Evolutionary conservation across 2,113 vertebrate genomes (phyloP), one percentile per base, ranked within the genome.

Genomic region (Pteropus alecto): DNA sequence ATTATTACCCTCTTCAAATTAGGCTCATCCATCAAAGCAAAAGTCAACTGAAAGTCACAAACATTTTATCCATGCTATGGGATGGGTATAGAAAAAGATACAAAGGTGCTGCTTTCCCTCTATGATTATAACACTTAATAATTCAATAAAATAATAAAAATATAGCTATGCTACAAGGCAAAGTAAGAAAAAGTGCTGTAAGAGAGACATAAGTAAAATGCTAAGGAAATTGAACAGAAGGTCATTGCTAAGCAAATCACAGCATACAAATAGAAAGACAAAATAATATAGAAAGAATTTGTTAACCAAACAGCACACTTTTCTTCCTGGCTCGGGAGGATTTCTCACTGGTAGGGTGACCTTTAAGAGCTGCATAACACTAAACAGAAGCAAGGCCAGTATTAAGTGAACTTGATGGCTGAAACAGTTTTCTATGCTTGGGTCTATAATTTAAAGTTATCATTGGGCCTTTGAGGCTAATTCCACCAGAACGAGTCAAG

Each of bases 321-420:
- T 78, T 83, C 58, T 73, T 61, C 13, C 19, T 61, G 38, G 18
- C 78, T 92, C 56, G 18, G 28, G 28, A 68, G 70, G 18, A 48
- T 24, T 93, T 12, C 11, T 92, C 60, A 4, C 10, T 51, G 81
- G 46, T 41, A 46, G 46, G 56, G 48, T 11, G 60, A 30, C 61
- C 43, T 86, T 79, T 33, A 67, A 93, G 41, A 77, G 43, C 19
- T 46, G 24, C 48, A 6, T 16, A 81, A 95, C n/a, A 28, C 54
- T 56, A 71, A 92, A 58, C 90, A 95, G 97, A 96, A 95, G 79
- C 85, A 56, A 90, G 41, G 48, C 46, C 78, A 33, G 54, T 48
- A 56, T 68, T 71, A 79, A 96, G 56, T 3, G 28, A 86, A 90
- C 88, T 19, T 78, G 63, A 90, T 76, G 65, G 58, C 43, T 79